These are phyloP conservation scores for Ptychoptera albimana DNA, from an alignment of 2,888 invertebrate species.

Conservation along the genomic window DNA sequence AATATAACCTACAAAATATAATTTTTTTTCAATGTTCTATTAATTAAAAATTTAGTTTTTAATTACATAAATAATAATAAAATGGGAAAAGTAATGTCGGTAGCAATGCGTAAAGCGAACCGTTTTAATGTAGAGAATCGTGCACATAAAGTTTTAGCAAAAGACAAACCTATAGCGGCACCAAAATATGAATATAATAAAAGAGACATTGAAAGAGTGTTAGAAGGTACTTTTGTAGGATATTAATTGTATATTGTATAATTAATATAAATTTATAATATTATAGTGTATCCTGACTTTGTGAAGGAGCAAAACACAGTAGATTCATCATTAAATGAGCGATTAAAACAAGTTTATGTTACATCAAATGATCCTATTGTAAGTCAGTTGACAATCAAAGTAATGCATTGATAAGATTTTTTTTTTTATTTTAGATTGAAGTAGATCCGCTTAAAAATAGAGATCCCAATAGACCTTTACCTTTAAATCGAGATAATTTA, in stretches of 20 bases:
- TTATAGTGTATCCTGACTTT: slow-evolving; percentile 39
- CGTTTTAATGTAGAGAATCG: slow-evolving; percentile 62
- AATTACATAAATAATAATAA: slow-evolving; percentile 1
- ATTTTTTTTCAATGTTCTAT: too few relatives aligned
- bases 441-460: slow-evolving; percentile 16
- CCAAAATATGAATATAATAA: slow-evolving; percentile 46
- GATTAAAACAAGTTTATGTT: slow-evolving; percentile 59
- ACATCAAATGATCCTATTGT: slow-evolving; percentile 43
- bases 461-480: slow-evolving; percentile 35
- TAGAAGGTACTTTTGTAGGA: slow-evolving; percentile 28
- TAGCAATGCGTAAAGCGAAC: slow-evolving; percentile 40
- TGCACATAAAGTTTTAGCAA: slow-evolving; percentile 53
- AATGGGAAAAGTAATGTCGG: slow-evolving; percentile 52
- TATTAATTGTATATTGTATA: slow-evolving; percentile 7
- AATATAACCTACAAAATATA: too few relatives aligned
- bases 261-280: slow-evolving; percentile 16
- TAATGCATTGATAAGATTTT: background rate
- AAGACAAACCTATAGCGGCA: slow-evolving; percentile 44
- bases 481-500: slow-evolving; percentile 34
- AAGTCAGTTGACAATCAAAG: too few relatives aligned
- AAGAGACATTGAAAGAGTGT: slow-evolving; percentile 44
- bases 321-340: slow-evolving; percentile 40
- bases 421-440: slow-evolving; percentile 18
- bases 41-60: background rate
- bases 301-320: slow-evolving; percentile 45